Percentiles rank a stretch among this genome's conserved stretches.
phyloP scores from a whole-genome alignment of 2,888 invertebrate species.

The Maniola hyperantus region DNA sequence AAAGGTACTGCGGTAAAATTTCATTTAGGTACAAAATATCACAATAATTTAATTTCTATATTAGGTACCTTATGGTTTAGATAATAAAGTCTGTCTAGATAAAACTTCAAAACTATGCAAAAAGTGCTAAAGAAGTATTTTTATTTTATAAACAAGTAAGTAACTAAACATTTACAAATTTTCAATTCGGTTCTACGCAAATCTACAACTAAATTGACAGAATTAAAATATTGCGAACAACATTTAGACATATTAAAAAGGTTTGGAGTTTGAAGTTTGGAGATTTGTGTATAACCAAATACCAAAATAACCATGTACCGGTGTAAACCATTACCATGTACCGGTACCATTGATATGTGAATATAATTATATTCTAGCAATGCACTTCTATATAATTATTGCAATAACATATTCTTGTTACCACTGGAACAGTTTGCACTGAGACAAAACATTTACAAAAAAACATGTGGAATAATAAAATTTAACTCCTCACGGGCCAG shows the following conservation, averaged over 20 bases:
- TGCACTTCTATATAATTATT: too few relatives aligned
- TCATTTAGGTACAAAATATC: conserved; percentile 37
- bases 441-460: too few relatives aligned
- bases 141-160: background rate
- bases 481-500: too few relatives aligned
- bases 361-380: background rate
- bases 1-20: background rate
- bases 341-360: too few relatives aligned
- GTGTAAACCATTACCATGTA: too few relatives aligned
- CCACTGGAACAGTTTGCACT: too few relatives aligned
- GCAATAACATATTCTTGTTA: too few relatives aligned
- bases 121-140: background rate
- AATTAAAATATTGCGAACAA: background rate
- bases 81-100: background rate
- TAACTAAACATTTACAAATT: background rate
- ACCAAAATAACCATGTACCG: too few relatives aligned
- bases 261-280: too few relatives aligned
- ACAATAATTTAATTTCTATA: conserved; percentile 23
- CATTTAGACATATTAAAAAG: too few relatives aligned
- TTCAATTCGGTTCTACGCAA: background rate
- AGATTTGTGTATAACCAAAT: background rate
- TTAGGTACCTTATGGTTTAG: conserved; percentile 8
- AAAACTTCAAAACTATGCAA: background rate
- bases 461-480: too few relatives aligned
- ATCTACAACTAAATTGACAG: background rate